Conservation (phyloP, 2,888 invertebrate genomes). For the Copidosoma aretas region DNA sequence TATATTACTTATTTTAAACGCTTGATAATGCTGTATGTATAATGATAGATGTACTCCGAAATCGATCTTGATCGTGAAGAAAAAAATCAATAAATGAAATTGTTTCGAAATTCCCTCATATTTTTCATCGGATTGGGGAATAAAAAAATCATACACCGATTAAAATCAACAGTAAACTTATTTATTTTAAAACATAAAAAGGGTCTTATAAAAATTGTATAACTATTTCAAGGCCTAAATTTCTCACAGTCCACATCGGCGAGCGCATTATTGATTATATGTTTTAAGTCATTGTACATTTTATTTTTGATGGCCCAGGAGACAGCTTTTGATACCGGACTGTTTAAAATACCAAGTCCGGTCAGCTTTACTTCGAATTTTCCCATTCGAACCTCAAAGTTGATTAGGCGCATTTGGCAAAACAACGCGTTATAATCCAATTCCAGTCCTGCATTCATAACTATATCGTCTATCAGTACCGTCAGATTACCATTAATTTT, state of each 20-base stretch:
- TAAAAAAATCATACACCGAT: too few relatives aligned
- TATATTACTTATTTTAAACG: too few relatives aligned
- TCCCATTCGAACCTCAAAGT: not conserved
- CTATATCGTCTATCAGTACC: not conserved
- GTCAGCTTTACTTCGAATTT: conserved; percentile 35
- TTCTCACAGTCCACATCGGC: conserved; percentile 14
- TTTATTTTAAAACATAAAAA: not conserved
- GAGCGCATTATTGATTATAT: not conserved
- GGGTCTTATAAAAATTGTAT: not conserved
- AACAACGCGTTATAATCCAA: not conserved
- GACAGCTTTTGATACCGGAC: conserved; percentile 1
- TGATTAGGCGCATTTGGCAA: not conserved
- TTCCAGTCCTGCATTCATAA: not conserved
- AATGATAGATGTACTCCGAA: too few relatives aligned
- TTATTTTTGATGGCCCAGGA: not conserved
- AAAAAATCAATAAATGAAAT: too few relatives aligned
- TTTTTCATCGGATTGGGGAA: not conserved
- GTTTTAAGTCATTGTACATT: not conserved
- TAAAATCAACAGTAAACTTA: not conserved
- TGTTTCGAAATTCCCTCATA: too few relatives aligned
- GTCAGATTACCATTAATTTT: conserved; percentile 8
- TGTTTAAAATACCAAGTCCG: conserved; percentile 18
- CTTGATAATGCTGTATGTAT: too few relatives aligned
- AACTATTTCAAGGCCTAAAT: conserved; percentile 13
- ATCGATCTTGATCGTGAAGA: too few relatives aligned